Percentiles rank a stretch among this genome's conserved stretches.
These are phyloP conservation scores for Amblyopsis rosae DNA, from an alignment of 2,113 vertebrate genomes.

Conservation along the genomic window DNA sequence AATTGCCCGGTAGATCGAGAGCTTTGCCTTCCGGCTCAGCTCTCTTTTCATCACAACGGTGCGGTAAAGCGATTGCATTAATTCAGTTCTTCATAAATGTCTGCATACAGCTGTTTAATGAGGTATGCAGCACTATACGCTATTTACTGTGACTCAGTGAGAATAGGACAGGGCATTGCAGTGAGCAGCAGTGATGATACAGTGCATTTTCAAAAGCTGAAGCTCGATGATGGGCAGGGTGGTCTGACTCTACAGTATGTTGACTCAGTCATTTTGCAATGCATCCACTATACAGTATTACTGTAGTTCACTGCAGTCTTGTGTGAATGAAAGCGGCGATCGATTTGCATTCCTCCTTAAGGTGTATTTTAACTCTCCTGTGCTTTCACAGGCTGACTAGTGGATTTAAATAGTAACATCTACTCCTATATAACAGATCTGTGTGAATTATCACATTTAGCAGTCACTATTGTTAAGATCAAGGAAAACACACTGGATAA, in stretches of 20 bases:
- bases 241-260: constrained; percentile 29
- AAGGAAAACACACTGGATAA: constrained; percentile 27
- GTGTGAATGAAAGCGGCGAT: constrained; percentile 21
- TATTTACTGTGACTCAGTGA: constrained; percentile 25
- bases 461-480: constrained; percentile 31
- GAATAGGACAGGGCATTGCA: constrained; percentile 21
- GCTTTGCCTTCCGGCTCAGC: too few relatives aligned
- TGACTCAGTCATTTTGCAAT: constrained; percentile 51
- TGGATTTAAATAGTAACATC: constrained; percentile 44
- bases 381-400: constrained; percentile 38
- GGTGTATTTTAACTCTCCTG: constrained; percentile 48
- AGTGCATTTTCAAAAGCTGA: constrained; percentile 28
- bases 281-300: constrained; percentile 20
- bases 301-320: constrained; percentile 27
- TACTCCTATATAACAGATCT: neutral
- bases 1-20: too few relatives aligned
- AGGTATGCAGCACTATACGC: constrained; percentile 11
- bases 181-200: constrained; percentile 36
- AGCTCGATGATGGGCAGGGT: constrained; percentile 15
- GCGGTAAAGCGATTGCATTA: neutral
- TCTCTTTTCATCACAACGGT: too few relatives aligned
- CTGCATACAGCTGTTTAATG: constrained; percentile 3
- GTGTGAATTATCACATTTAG: constrained; percentile 63
- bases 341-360: constrained; percentile 65
- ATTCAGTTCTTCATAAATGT: neutral